Conservation (phyloP, 1,140 invertebrate species). For the Drosophila persimilis region DNA sequence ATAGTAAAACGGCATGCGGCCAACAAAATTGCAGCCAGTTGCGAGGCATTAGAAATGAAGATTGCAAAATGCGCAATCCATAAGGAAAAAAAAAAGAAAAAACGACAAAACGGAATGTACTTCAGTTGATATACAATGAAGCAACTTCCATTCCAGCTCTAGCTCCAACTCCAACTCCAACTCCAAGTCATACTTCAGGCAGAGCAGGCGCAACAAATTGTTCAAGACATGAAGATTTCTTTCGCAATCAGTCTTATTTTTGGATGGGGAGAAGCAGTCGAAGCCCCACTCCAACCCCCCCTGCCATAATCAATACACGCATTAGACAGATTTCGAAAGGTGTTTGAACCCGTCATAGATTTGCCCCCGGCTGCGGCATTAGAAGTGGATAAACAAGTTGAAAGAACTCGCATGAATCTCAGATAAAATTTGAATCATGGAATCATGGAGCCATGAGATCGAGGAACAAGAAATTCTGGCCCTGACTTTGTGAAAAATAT, state of each 20-base stretch:
- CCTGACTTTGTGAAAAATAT: constrained; percentile 45
- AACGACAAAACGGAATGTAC: constrained; percentile 27
- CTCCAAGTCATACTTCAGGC: constrained; percentile 25
- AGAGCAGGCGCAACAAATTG: constrained; percentile 52
- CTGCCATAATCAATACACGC: constrained; percentile 61
- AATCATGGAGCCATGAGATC: constrained; percentile 36
- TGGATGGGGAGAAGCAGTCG: constrained; percentile 25
- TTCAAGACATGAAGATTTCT: constrained; percentile 51
- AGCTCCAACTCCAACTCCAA: constrained; percentile 12
- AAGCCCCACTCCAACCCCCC: constrained; percentile 7
- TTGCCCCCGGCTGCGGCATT: constrained; percentile 40
- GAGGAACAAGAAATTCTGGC: constrained; percentile 15
- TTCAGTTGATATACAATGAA: constrained; percentile 36
- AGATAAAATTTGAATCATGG: constrained; percentile 22
- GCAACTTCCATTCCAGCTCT: constrained; percentile 20
- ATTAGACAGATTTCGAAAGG: constrained; percentile 73
- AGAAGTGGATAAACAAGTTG: constrained; percentile 48
- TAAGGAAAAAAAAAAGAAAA: not conserved
- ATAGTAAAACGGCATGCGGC: constrained; percentile 45
- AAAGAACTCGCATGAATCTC: constrained; percentile 62
- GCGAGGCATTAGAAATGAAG: constrained; percentile 58
- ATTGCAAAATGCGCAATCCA: constrained; percentile 40
- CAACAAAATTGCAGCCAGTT: constrained; percentile 45
- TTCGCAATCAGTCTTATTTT: constrained; percentile 50
- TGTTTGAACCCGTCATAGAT: constrained; percentile 68